phyloP scores from a whole-genome alignment of 2,113 vertebrate genomes.

The Calyptommatus sinebrachiatus region DNA sequence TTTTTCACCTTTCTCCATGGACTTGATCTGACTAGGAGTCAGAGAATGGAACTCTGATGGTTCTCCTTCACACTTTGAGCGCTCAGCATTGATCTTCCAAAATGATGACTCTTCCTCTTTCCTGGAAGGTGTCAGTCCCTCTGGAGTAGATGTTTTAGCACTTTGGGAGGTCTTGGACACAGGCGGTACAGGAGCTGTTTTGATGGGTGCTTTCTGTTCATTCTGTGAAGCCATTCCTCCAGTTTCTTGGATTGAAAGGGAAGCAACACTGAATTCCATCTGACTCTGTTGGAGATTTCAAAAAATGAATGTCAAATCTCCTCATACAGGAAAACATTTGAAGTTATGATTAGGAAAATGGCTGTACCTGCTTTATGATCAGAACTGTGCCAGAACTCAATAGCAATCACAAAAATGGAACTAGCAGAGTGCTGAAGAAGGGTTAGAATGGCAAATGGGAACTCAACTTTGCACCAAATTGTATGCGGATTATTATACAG shows the following conservation, averaged over 20 bases:
- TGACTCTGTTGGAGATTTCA: constrained; percentile 81
- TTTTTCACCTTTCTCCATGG: constrained; percentile 95
- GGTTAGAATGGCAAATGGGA: no score
- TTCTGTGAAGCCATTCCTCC: constrained; percentile 51
- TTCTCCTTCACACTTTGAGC: constrained; percentile 87
- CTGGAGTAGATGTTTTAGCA: constrained; percentile 75
- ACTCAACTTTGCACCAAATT: no score
- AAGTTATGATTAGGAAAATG: background rate
- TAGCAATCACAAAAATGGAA: no score
- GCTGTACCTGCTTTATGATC: background rate
- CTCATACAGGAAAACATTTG: background rate
- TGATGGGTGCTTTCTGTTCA: constrained; percentile 73
- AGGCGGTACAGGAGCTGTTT: constrained; percentile 67
- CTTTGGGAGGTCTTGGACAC: constrained; percentile 70
- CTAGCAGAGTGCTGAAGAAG: no score
- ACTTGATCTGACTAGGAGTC: constrained; percentile 97
- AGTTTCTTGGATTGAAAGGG: constrained; percentile 76
- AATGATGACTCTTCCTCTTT: constrained; percentile 87
- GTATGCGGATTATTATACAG: no score
- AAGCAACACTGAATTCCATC: constrained; percentile 88
- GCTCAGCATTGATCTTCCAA: constrained; percentile 95
- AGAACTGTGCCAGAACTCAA: no score
- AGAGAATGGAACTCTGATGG: constrained; percentile 88
- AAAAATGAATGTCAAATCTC: constrained; percentile 40
- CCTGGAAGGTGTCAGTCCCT: constrained; percentile 65